phyloP scores from a whole-genome alignment of 2,113 vertebrate genomes.

The Hirundichthys speculiger region DNA sequence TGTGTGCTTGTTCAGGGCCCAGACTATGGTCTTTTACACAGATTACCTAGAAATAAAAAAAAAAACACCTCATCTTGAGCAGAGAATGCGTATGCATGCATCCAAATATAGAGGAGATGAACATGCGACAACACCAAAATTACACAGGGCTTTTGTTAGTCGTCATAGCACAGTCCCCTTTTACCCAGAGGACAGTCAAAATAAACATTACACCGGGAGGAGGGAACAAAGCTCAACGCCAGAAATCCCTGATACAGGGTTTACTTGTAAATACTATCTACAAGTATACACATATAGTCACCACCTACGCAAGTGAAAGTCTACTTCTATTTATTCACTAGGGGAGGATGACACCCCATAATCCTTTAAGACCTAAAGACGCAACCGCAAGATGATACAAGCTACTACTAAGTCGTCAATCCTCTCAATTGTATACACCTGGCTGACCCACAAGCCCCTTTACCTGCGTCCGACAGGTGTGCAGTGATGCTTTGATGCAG shows the following conservation, averaged over 20 bases:
- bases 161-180: conserved; percentile 55
- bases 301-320: conserved; percentile 66
- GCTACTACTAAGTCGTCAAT: conserved; percentile 14
- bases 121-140: conserved; percentile 16
- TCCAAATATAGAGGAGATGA: conserved; percentile 41
- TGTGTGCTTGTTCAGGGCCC: neutral
- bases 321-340: conserved; percentile 54
- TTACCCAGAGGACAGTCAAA: conserved; percentile 17
- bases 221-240: conserved; percentile 24
- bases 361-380: conserved; percentile 62
- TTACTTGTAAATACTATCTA: conserved; percentile 14
- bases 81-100: conserved; percentile 34
- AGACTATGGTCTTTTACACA: conserved; percentile 18
- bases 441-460: conserved; percentile 21
- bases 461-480: neutral
- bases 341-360: conserved; percentile 26
- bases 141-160: conserved; percentile 26
- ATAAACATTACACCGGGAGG: conserved; percentile 19
- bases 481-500: conserved; percentile 10
- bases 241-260: conserved; percentile 10
- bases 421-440: conserved; percentile 37
- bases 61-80: neutral
- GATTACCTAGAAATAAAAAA: neutral
- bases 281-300: conserved; percentile 39
- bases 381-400: conserved; percentile 26